Evolutionary conservation across 2,888 invertebrate species (phyloP).

Genomic region (Aspidiotus rigidus): DNA sequence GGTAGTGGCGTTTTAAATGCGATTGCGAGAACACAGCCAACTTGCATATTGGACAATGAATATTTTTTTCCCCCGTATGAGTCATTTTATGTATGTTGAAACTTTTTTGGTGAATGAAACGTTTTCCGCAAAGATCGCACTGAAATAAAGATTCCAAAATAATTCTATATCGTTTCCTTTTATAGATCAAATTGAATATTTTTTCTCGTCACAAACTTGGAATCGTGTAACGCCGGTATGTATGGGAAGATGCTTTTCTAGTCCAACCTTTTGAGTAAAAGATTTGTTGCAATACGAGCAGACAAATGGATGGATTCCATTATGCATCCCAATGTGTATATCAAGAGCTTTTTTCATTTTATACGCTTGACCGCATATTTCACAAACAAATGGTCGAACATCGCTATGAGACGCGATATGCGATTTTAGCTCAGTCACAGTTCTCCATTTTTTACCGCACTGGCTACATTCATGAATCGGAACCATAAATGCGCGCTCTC

Average conservation of each 20-base stretch:
- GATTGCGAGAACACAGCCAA: constrained; percentile 37
- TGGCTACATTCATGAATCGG: constrained; percentile 36
- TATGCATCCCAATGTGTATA: constrained; percentile 37
- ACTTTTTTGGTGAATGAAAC: constrained; percentile 37
- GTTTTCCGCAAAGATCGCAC: constrained; percentile 38
- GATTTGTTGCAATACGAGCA: constrained; percentile 37
- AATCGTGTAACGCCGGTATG: constrained; percentile 37
- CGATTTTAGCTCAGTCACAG: constrained; percentile 36
- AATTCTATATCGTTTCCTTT: not conserved
- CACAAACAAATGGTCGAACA: constrained; percentile 36
- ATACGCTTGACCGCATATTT: constrained; percentile 37
- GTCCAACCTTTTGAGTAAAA: constrained; percentile 37
- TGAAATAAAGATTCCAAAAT: constrained; percentile 8
- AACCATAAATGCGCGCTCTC: constrained; percentile 36
- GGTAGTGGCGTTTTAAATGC: constrained; percentile 36
- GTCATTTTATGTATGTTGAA: constrained; percentile 38
- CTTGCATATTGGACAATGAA: constrained; percentile 37
- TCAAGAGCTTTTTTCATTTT: constrained; percentile 37
- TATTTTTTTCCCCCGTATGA: constrained; percentile 37
- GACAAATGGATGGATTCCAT: constrained; percentile 37
- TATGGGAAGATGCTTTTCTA: constrained; percentile 37
- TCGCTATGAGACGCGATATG: constrained; percentile 36
- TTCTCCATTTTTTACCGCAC: constrained; percentile 37
- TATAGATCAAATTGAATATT: not conserved
- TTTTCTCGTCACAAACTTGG: constrained; percentile 27